A percentile compares a stretch with the other conserved stretches of the same genome.
Conservation (phyloP, 2,113 vertebrate species). For the Prunella himalayana region DNA sequence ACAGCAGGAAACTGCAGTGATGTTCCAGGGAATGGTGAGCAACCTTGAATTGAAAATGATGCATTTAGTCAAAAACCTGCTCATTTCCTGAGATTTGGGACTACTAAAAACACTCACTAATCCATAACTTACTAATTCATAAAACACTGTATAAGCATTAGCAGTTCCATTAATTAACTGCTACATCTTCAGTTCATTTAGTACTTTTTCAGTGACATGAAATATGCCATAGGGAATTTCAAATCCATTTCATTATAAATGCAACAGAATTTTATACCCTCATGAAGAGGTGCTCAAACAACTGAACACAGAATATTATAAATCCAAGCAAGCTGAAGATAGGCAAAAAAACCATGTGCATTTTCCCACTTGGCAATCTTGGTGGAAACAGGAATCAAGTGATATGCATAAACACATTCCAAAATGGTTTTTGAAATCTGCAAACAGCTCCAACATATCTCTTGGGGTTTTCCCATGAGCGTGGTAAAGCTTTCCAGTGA, state of each 20-base stretch:
- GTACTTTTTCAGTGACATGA: background rate
- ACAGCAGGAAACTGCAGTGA: background rate
- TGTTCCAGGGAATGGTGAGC: background rate
- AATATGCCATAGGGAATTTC: background rate
- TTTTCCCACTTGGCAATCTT: background rate
- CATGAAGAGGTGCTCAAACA: background rate
- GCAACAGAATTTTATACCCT: background rate
- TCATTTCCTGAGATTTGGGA: background rate
- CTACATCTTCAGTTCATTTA: background rate
- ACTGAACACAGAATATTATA: background rate
- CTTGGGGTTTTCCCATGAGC: background rate
- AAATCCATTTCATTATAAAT: background rate
- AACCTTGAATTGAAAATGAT: background rate
- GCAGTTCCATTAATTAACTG: background rate
- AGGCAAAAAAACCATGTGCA: fast-evolving
- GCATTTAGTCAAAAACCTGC: background rate
- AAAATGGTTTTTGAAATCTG: background rate
- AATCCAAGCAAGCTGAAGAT: background rate
- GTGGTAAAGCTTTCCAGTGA: background rate
- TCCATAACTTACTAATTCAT: background rate
- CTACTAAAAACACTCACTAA: background rate
- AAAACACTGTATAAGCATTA: background rate
- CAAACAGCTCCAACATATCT: fast-evolving
- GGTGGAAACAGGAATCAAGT: background rate
- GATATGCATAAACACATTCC: background rate